Base-by-base conservation (phyloP, 2,888 invertebrate species). In the Scelioninae gen. 2 region DNA sequence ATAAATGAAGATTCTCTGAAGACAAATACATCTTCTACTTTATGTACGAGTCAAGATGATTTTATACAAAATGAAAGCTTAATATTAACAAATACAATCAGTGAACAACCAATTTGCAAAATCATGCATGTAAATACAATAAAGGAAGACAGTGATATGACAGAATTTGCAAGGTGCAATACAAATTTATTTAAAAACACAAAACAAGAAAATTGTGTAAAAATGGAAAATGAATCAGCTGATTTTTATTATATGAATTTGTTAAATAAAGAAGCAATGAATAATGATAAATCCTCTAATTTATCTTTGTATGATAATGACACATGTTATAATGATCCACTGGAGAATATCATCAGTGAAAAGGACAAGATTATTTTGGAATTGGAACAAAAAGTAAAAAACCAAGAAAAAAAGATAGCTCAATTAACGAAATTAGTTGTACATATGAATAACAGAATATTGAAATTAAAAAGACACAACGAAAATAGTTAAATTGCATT, bases 171-270 rank as follows among this genome's bases (percentile, higher is more conserved):
- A 22, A 22, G 5, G 5, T 2, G 9, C 4, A 31, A 31, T 31
- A 9, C 31, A 6, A 9, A 31, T 31, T 31, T 31, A 9, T 2
- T 9, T 9, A 1, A 31, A 31, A 31, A 2, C 31, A 10, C 16
- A 31, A 3, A 48, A 10, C 16, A 48, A 31, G 48, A 10, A 31
- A 15, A 31, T 15, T 2, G n/a, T 9, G 16, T 1, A 48, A 2
- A 31, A n/a, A 16, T 48, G n/a, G 48, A 33, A 6, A 18, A 33
- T 9, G 48, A 31, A 31, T 48, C 48, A 2, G 31, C 1, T 16
- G 48, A 48, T 31, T 48, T 48, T 31, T 16, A 31, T 7, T 48
- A 48, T 16, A 48, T 48, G 48, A 15, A 31, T 48, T 48, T 31
- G 31, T 31, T 31, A n/a, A 4, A 10, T 10, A 15, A 9, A 4